phyloP scores from a whole-genome alignment of 2,888 invertebrate genomes.

The Ochropleura leucogaster region DNA sequence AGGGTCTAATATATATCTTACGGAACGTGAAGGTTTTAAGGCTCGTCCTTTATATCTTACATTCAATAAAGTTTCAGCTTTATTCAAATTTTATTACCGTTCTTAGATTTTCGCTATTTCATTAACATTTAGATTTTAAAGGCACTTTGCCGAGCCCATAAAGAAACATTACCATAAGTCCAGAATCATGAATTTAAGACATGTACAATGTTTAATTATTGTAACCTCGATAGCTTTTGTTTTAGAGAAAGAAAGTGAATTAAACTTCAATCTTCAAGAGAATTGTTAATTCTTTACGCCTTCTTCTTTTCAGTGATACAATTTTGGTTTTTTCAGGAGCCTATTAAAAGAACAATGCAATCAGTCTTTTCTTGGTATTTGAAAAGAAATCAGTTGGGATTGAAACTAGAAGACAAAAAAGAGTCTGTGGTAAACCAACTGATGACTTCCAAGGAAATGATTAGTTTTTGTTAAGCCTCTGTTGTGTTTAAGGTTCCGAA shows the following conservation, averaged over 20 bases:
- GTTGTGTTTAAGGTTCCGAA: no score
- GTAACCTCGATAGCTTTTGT: constrained; percentile 20
- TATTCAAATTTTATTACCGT: constrained; percentile 65
- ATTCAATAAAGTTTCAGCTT: constrained; percentile 63
- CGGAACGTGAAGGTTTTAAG: constrained; percentile 23
- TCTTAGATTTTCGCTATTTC: constrained; percentile 59
- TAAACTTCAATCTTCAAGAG: background rate
- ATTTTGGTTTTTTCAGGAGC: background rate
- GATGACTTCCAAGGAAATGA: no score
- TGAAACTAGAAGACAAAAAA: no score
- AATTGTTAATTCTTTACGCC: background rate
- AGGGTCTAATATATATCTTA: constrained; percentile 47
- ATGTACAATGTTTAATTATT: constrained; percentile 40
- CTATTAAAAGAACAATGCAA: background rate
- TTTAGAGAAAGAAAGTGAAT: background rate
- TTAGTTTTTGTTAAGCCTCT: no score
- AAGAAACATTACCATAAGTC: constrained; percentile 54
- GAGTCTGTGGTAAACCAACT: no score
- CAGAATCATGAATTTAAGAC: constrained; percentile 37
- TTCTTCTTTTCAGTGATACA: background rate
- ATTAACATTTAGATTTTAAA: constrained; percentile 62
- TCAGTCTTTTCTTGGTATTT: background rate
- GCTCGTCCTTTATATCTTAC: constrained; percentile 39
- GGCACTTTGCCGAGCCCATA: constrained; percentile 37
- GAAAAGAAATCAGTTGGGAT: background rate